Conservation (phyloP, 2,888 invertebrate species). For the Candidula unifasciata region DNA sequence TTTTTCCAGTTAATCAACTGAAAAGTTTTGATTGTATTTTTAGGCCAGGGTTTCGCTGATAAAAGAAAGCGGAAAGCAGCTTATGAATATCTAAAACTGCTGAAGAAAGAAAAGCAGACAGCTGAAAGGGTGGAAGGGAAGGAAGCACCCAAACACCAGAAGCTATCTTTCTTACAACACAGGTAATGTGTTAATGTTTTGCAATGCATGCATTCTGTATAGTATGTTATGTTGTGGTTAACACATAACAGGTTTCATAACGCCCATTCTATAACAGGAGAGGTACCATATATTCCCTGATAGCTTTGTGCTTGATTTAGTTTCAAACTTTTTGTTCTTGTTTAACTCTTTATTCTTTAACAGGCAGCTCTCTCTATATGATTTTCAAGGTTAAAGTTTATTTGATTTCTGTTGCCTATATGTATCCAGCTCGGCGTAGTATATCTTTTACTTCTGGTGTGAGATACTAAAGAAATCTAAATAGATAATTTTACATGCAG, state of each 20-base stretch:
- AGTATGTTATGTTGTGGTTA: background rate
- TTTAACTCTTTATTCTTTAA: no score
- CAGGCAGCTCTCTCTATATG: no score
- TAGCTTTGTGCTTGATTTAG: background rate
- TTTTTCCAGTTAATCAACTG: background rate
- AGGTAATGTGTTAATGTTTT: background rate
- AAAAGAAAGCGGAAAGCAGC: conserved; percentile 39
- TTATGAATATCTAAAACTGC: conserved; percentile 38
- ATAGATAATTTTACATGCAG: no score
- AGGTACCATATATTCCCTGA: background rate
- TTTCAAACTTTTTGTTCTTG: no score
- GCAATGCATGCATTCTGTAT: background rate
- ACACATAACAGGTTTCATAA: no score
- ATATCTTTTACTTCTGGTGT: no score
- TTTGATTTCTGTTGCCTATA: no score
- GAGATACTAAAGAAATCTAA: no score
- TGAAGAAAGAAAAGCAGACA: conserved; percentile 37
- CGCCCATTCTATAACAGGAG: no score
- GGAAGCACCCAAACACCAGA: conserved; percentile 14
- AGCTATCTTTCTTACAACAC: conserved; percentile 27
- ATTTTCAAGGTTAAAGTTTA: no score
- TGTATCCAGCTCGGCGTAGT: no score
- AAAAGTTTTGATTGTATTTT: background rate
- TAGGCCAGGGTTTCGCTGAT: conserved; percentile 49
- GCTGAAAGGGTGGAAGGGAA: conserved; percentile 22